Evolutionary conservation across 2,888 invertebrate species (phyloP).

Genomic region (Rhogogaster chlorosoma): DNA sequence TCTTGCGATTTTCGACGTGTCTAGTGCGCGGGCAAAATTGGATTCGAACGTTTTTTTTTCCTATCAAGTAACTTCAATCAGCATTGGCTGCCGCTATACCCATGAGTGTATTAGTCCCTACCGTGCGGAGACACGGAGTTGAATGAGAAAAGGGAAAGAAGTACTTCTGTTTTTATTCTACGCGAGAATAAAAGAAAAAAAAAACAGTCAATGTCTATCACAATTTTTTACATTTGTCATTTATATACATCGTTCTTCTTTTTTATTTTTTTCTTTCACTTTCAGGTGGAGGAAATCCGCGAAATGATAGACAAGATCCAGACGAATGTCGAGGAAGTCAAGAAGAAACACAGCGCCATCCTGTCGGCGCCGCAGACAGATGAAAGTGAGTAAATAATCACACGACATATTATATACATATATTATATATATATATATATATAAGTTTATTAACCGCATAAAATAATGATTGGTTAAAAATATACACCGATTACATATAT

Average conservation of each 20-base stretch:
- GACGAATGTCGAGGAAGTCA: conserved; percentile 99
- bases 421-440: neutral
- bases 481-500: neutral
- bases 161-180: neutral
- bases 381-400: conserved; percentile 88
- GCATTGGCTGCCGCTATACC: conserved; percentile 12
- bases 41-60: conserved; percentile 24
- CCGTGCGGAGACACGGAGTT: neutral
- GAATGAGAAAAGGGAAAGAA: neutral
- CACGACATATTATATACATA: neutral
- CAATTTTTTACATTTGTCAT: no score
- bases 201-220: no score
- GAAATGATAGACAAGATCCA: conserved; percentile 99
- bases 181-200: no score
- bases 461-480: neutral
- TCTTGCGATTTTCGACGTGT: conserved; percentile 32
- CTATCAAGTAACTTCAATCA: conserved; percentile 37
- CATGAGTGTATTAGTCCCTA: neutral
- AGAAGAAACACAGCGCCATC: conserved; percentile 99
- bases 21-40: conserved; percentile 29
- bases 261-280: conserved; percentile 1
- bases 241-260: neutral
- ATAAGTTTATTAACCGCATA: neutral
- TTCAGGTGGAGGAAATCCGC: conserved; percentile 98
- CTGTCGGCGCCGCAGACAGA: conserved; percentile 99